Evolutionary conservation across 2,888 invertebrate genomes (phyloP).

Genomic region (Galeopsomyia nigrocyanea): DNA sequence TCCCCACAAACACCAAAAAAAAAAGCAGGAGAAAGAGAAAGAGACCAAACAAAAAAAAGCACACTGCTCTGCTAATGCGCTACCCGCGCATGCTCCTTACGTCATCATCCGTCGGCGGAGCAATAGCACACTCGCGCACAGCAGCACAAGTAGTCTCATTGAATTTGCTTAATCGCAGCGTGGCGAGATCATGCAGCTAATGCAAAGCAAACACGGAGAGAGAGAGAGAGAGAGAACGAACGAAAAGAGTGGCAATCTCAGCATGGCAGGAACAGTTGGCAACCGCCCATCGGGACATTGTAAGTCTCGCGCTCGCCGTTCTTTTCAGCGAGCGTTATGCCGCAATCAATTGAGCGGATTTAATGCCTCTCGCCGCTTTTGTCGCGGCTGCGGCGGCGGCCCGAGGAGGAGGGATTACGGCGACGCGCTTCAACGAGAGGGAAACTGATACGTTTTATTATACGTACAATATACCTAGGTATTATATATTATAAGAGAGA

Average conservation of each 20-base stretch:
- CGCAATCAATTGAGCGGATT: constrained; percentile 62
- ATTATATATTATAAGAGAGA: too few relatives aligned
- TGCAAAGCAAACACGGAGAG: constrained; percentile 17
- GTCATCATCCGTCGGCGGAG: constrained; percentile 18
- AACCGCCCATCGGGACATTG: constrained; percentile 67
- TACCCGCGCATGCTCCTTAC: constrained; percentile 16
- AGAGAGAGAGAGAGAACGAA: constrained; percentile 6
- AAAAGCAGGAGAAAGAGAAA: constrained; percentile 24
- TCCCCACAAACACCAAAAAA: neutral
- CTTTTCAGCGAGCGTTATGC: constrained; percentile 29
- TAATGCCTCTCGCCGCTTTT: constrained; percentile 51
- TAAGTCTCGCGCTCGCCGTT: constrained; percentile 48
- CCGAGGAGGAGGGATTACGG: constrained; percentile 22
- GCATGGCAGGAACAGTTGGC: constrained; percentile 63
- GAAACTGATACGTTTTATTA: constrained; percentile 39
- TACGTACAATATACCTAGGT: too few relatives aligned
- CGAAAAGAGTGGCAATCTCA: constrained; percentile 47
- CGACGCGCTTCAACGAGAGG: constrained; percentile 12
- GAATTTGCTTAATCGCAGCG: constrained; percentile 43
- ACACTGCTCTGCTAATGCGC: constrained; percentile 16
- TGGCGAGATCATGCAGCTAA: constrained; percentile 6
- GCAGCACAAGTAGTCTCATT: constrained; percentile 25
- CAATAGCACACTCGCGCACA: neutral
- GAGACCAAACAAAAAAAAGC: constrained; percentile 12
- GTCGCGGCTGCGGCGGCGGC: constrained; percentile 37